phyloP scores from a whole-genome alignment of 2,797 vertebrate genomes.

The Poecilia gillii region DNA sequence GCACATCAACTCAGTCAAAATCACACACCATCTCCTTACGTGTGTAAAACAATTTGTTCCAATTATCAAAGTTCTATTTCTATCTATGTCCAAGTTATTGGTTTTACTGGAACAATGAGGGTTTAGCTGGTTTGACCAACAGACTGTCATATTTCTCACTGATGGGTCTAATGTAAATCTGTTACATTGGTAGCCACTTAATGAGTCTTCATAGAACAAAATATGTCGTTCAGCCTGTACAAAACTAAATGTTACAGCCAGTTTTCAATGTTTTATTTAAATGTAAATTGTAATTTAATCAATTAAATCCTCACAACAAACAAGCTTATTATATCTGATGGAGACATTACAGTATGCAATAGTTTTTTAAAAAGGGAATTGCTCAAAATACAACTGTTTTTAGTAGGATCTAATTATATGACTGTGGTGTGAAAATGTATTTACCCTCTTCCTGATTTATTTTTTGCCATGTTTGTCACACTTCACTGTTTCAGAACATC shows the following conservation, averaged over 20 bases:
- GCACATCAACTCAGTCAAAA: neutral
- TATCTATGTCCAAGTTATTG: neutral
- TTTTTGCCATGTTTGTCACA: neutral
- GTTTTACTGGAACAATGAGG: neutral
- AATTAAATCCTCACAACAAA: neutral
- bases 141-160: neutral
- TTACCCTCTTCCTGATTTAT: too few species aligned
- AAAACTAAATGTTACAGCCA: neutral
- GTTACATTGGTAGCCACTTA: neutral
- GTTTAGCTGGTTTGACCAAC: neutral
- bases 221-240: neutral
- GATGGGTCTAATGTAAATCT: neutral
- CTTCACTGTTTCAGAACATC: neutral
- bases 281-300: neutral
- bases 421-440: neutral
- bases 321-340: neutral
- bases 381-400: neutral
- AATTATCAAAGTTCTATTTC: neutral
- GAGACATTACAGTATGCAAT: neutral
- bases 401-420: neutral
- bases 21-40: neutral
- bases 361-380: neutral
- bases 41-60: neutral
- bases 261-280: neutral
- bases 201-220: neutral